Base-by-base conservation (phyloP, 2,113 vertebrate genomes). In the Melanerpes formicivorus region DNA sequence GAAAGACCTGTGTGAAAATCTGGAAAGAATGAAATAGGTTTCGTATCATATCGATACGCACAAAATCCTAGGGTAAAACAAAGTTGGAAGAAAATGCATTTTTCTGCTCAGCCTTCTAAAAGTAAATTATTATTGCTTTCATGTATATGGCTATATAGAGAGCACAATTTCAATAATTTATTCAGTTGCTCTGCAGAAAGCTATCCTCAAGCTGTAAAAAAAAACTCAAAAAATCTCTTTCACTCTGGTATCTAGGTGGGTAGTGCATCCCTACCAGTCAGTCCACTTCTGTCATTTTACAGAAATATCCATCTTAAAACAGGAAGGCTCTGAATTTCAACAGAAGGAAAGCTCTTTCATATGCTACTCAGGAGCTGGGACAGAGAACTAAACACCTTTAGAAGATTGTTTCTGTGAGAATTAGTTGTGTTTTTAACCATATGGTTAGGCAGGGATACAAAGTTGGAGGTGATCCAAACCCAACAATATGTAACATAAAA, bases 101-200 rank as follows among this genome's bases (percentile, higher is more conserved):
- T 92, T 91, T 87, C 63, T 10, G 30, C n/a, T 76, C 74, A 66
- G 7, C n/a, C 18, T 77, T 75, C 60, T 62, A 30, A 42, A 92
- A 88, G 37, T 50, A 88, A 87, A 46, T 76, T 80, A 81, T 66
- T 62, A 56, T 79, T 90, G 40, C n/a, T 79, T 95, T 65, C 9
- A 14, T 75, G 64, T 70, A 46, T 62, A 13, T 83, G 60, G 54
- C 74, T 88, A 40, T 63, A 5, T 59, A 21, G 50, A 79, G n/a
- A 76, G 18, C 52, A 66, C 63, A 79, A 32, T 92, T 65, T 75
- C 40, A 93, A 27, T 73, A 64, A 74, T 80, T 93, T 82, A 52
- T 77, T 90, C 42, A 14, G 17, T 44, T 95, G 85, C 64, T 92
- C 42, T 92, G 52, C 9, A 54, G 67, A 94, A 87, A 87, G 6